A percentile compares a stretch with the other conserved stretches of the same genome.
Conservation (phyloP, 1,140 invertebrate genomes). For the Sinella curviseta region DNA sequence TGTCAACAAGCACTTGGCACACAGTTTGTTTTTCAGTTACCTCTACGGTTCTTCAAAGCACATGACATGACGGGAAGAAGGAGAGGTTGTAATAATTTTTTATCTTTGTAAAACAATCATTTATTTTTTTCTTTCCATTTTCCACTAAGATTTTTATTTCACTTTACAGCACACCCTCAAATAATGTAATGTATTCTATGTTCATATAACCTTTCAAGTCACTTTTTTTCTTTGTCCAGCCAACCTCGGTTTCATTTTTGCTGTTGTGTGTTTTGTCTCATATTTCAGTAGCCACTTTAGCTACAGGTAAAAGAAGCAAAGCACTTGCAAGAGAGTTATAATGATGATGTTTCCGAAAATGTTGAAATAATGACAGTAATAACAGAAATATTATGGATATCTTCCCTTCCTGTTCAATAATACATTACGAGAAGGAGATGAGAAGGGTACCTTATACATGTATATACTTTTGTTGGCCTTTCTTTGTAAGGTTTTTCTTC, state of each 20-base stretch:
- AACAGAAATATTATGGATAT: neutral
- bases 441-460: no score
- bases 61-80: neutral
- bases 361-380: slow-evolving; percentile 9
- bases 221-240: no score
- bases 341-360: neutral
- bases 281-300: neutral
- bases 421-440: neutral
- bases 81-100: neutral
- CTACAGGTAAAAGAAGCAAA: no score
- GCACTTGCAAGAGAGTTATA: no score
- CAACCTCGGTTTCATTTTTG: no score
- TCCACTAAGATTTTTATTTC: neutral
- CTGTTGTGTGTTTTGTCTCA: no score
- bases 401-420: slow-evolving; percentile 18
- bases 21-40: no score
- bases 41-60: neutral
- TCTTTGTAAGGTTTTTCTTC: no score
- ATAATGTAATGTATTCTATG: no score
- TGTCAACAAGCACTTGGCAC: neutral
- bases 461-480: no score
- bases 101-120: neutral
- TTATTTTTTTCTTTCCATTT: neutral
- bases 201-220: no score
- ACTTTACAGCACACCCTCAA: neutral